Percentiles rank a stretch among this genome's conserved stretches.
These are phyloP conservation scores for Brachyhypopomus gauderio DNA, from an alignment of 2,113 vertebrate genomes.

Conservation along the genomic window DNA sequence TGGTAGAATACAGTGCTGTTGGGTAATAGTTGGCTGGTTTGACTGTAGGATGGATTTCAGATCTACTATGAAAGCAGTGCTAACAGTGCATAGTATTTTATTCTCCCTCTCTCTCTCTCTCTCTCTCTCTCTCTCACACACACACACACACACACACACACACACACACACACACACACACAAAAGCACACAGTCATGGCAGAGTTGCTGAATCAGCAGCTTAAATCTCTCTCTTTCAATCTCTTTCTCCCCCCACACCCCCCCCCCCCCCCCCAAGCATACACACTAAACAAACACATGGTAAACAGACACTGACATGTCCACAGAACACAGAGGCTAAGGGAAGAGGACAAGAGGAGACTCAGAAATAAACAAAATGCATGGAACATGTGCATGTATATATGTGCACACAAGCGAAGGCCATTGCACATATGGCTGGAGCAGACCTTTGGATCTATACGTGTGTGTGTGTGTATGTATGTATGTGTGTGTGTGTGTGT, in stretches of 20 bases:
- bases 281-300: constrained; percentile 48
- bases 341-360: background rate
- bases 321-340: background rate
- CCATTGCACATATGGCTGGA: background rate
- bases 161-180: constrained; percentile 26
- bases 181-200: constrained; percentile 27
- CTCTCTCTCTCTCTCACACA: constrained; percentile 16
- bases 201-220: constrained; percentile 20
- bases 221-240: background rate
- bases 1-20: constrained; percentile 37
- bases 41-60: constrained; percentile 28
- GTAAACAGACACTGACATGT: constrained; percentile 5
- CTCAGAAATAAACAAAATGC: background rate
- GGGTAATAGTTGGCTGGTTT: constrained; percentile 49
- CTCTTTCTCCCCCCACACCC: too few species aligned
- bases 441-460: background rate
- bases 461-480: too few species aligned
- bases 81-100: background rate
- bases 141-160: constrained; percentile 32
- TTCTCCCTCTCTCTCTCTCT: background rate
- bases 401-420: background rate
- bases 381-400: background rate
- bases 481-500: constrained; percentile 27
- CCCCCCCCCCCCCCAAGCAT: background rate
- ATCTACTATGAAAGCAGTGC: constrained; percentile 33